Percentiles rank a stretch among this genome's conserved stretches.
phyloP scores from a whole-genome alignment of 2,888 invertebrate genomes.

The Carterocephalus palaemon region DNA sequence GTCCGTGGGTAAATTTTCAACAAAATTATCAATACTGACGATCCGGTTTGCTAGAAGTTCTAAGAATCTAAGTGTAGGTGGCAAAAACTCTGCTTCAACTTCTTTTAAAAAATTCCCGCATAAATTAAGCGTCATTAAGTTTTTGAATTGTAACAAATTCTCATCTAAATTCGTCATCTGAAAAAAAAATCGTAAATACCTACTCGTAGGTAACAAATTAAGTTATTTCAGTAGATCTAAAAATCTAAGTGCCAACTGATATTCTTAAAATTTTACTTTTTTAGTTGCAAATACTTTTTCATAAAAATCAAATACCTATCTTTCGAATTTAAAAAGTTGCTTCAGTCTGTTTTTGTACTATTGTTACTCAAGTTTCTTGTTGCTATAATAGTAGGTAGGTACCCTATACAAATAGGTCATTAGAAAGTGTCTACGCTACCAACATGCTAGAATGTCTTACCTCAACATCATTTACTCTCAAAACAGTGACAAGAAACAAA shows the following conservation, averaged over 20 bases:
- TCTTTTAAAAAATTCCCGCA: constrained; percentile 59
- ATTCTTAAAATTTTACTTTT: no score
- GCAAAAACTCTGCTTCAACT: constrained; percentile 54
- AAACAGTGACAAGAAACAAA: constrained; percentile 44
- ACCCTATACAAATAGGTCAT: no score
- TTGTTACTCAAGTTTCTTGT: no score
- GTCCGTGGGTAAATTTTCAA: constrained; percentile 50
- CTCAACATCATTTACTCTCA: constrained; percentile 55
- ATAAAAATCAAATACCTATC: no score
- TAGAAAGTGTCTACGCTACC: no score
- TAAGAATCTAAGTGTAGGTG: constrained; percentile 56
- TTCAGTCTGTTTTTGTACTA: no score
- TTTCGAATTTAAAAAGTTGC: no score
- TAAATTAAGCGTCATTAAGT: constrained; percentile 65
- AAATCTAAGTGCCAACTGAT: no score
- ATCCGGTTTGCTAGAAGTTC: constrained; percentile 76
- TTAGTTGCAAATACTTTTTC: no score
- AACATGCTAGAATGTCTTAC: no score
- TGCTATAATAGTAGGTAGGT: no score
- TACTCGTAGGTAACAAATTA: constrained; percentile 1
- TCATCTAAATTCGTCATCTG: constrained; percentile 74
- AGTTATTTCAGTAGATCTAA: no score
- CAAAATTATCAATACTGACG: constrained; percentile 47
- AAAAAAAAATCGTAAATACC: constrained; percentile 31
- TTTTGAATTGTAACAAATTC: constrained; percentile 51